A percentile compares a stretch with the other conserved stretches of the same genome.
phyloP scores from a whole-genome alignment of 2,113 vertebrate species.

The Synchiropus splendidus region DNA sequence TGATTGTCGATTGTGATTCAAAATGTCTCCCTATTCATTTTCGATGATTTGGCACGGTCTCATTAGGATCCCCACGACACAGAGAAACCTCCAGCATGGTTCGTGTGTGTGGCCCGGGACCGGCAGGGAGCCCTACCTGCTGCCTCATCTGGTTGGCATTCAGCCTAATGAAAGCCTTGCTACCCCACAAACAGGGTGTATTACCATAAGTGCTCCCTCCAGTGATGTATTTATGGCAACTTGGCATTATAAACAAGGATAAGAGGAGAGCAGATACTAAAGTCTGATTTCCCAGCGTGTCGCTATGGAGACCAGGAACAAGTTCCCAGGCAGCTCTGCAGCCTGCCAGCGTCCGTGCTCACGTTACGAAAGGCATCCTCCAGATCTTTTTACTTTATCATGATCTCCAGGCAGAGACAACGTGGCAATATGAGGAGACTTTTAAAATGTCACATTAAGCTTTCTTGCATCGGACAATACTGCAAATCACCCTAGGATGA shows the following conservation, averaged over 20 bases:
- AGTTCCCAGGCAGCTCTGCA: conserved; percentile 41
- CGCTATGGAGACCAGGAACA: conserved; percentile 38
- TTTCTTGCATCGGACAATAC: too few species aligned
- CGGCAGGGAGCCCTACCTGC: conserved; percentile 47
- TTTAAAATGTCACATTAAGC: too few species aligned
- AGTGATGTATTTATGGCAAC: conserved; percentile 55
- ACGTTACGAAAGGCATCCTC: too few species aligned
- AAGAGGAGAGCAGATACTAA: conserved; percentile 30
- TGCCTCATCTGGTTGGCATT: conserved; percentile 59
- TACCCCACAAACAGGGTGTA: conserved; percentile 49
- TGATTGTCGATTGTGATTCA: too few species aligned
- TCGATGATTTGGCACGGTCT: neutral
- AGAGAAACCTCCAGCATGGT: neutral
- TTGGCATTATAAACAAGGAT: conserved; percentile 63
- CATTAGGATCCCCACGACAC: neutral
- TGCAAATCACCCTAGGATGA: too few species aligned
- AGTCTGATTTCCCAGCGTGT: conserved; percentile 41
- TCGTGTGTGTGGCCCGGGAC: conserved; percentile 36
- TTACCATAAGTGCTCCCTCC: conserved; percentile 48
- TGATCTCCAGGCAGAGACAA: too few species aligned
- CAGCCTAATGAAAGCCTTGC: conserved; percentile 58
- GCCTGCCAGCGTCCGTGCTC: conserved; percentile 17
- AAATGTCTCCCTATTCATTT: too few species aligned
- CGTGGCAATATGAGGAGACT: too few species aligned
- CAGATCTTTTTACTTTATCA: too few species aligned